Conservation (phyloP, 2,797 vertebrate genomes). For the Furcifer pardalis region DNA sequence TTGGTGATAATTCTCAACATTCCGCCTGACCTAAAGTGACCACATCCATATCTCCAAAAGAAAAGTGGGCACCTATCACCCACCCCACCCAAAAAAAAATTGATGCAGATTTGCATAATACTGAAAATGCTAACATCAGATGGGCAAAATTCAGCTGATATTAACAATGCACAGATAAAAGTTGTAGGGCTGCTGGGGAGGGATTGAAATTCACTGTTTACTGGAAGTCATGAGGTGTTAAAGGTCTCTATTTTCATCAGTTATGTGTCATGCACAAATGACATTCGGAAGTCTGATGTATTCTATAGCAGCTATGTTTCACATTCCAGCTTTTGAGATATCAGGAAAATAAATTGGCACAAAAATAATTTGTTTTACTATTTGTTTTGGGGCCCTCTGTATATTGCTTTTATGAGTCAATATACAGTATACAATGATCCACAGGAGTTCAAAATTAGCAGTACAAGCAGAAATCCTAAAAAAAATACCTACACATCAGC, state of each 20-base stretch:
- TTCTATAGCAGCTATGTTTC: background rate
- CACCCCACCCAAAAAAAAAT: too few relatives aligned
- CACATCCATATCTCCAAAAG: too few relatives aligned
- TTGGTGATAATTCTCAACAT: too few relatives aligned
- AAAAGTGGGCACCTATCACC: too few relatives aligned
- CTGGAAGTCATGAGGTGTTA: background rate
- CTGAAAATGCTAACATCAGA: too few relatives aligned
- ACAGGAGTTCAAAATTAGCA: background rate
- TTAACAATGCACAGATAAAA: background rate
- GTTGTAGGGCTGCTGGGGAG: background rate
- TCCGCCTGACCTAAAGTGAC: too few relatives aligned
- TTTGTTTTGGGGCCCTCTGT: background rate
- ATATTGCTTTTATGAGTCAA: background rate
- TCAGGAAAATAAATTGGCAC: background rate
- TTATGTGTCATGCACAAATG: background rate
- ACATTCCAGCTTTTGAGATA: background rate
- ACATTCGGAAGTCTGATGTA: background rate
- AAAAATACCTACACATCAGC: background rate
- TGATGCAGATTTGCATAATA: too few relatives aligned
- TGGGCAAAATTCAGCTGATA: too few relatives aligned
- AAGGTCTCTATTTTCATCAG: background rate
- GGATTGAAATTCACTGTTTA: background rate
- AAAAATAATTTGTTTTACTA: background rate
- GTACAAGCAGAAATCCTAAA: too few relatives aligned
- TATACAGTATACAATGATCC: background rate